Conservation (phyloP, 2,113 vertebrate genomes). For the Bubalus kerabau region DNA sequence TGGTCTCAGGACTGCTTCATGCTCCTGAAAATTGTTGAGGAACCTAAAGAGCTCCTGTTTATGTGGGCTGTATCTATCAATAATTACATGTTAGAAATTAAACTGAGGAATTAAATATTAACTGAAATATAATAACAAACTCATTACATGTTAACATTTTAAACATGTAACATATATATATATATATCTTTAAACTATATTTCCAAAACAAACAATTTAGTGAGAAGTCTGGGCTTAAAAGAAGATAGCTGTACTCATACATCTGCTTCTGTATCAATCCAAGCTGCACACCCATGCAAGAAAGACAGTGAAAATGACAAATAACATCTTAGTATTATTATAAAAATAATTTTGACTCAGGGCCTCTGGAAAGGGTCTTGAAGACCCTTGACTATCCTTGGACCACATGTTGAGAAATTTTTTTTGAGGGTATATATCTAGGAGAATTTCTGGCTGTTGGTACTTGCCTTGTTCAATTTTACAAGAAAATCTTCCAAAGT, state of each 20-base stretch:
- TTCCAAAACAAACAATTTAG: not conserved
- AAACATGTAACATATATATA: not conserved
- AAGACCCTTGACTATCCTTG: not conserved
- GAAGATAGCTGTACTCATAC: not conserved
- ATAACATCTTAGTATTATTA: not conserved
- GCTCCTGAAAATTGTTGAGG: not conserved
- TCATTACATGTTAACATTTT: not conserved
- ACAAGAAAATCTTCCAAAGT: not conserved
- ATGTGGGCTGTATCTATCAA: not conserved
- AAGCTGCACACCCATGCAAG: not conserved
- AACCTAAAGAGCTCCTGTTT: not conserved
- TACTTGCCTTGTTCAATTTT: not conserved
- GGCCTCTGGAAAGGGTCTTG: not conserved
- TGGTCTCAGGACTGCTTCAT: not conserved
- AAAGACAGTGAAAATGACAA: not conserved
- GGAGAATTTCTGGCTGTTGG: not conserved
- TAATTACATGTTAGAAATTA: constrained; percentile 1
- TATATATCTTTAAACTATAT: not conserved
- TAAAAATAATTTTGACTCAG: not conserved
- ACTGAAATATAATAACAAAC: constrained; percentile 14
- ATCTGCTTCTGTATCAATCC: not conserved
- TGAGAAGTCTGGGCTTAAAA: not conserved
- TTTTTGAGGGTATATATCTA: not conserved
- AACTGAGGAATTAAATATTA: not conserved
- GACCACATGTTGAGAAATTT: not conserved